phyloP scores from a whole-genome alignment of 64 coral and sea anemone species.

The Porites australiensis region DNA sequence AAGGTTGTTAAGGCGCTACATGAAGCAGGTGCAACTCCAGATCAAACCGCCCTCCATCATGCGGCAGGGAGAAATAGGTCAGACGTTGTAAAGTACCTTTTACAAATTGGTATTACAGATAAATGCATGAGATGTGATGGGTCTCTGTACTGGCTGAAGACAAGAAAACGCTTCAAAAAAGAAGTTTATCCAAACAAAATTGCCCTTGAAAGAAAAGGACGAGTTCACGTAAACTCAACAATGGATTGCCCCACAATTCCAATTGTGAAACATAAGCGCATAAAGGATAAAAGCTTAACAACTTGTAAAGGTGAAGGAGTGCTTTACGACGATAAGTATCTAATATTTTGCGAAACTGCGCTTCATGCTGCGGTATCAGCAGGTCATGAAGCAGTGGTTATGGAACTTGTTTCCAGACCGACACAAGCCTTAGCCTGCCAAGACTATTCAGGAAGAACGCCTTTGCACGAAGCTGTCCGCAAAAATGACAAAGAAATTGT shows the following conservation, averaged over 20 bases:
- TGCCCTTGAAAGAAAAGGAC: neutral
- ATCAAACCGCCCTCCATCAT: conserved; percentile 56
- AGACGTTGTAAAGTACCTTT: conserved; percentile 31
- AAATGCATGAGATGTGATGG: conserved; percentile 42
- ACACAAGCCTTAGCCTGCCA: neutral
- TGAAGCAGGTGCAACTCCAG: neutral
- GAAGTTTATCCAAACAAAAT: neutral
- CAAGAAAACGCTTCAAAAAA: neutral
- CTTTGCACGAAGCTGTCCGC: conserved; percentile 43
- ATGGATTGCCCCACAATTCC: neutral
- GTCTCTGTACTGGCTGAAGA: conserved; percentile 34
- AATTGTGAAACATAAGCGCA: neutral
- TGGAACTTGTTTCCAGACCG: neutral
- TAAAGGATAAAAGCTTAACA: neutral
- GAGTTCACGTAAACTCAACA: neutral
- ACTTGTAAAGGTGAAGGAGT: neutral
- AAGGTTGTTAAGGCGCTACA: conserved; percentile 7
- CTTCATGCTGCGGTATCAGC: conserved; percentile 21
- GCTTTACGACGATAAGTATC: conserved; percentile 13
- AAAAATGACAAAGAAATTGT: conserved; percentile 19
- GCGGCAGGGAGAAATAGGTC: conserved; percentile 24
- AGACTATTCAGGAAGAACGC: conserved; percentile 59
- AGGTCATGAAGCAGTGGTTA: neutral
- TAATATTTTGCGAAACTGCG: conserved; percentile 44
- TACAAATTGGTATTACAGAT: conserved; percentile 2